phyloP scores from a whole-genome alignment of 2,797 vertebrate genomes.

The Sebastes goodei region DNA sequence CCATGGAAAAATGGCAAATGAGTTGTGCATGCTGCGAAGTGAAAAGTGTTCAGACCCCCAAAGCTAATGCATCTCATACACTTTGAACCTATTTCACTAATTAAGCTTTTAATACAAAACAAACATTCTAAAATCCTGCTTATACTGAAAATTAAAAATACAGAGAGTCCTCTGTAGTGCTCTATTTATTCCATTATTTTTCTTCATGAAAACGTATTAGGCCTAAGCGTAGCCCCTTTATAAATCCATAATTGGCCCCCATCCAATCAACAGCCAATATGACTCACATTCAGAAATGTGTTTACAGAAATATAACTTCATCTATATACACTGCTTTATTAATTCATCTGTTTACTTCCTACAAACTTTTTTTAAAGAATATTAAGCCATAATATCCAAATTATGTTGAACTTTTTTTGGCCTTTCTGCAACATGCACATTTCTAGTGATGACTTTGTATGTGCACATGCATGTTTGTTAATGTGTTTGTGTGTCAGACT shows the following conservation, averaged over 20 bases:
- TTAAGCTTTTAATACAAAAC: background rate
- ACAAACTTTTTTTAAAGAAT: background rate
- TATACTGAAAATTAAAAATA: background rate
- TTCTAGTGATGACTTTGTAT: background rate
- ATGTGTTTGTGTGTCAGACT: slow-evolving; percentile 26
- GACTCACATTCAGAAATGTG: background rate
- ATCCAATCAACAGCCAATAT: background rate
- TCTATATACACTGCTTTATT: background rate
- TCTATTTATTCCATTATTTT: background rate
- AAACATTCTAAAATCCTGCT: background rate
- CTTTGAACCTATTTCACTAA: background rate
- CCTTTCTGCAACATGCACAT: background rate
- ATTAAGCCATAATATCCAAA: background rate
- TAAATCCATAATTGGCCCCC: background rate
- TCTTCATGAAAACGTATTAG: background rate
- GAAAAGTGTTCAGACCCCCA: background rate
- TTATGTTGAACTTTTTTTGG: background rate
- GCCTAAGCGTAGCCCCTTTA: background rate
- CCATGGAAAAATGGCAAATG: background rate
- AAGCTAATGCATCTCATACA: background rate
- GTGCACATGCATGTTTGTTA: background rate
- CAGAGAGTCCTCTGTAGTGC: background rate
- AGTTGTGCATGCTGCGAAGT: background rate
- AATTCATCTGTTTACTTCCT: background rate
- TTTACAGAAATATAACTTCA: background rate